Evolutionary conservation across 1,140 invertebrate genomes (phyloP).

Genomic region (Cyrtorhinus lividipennis): DNA sequence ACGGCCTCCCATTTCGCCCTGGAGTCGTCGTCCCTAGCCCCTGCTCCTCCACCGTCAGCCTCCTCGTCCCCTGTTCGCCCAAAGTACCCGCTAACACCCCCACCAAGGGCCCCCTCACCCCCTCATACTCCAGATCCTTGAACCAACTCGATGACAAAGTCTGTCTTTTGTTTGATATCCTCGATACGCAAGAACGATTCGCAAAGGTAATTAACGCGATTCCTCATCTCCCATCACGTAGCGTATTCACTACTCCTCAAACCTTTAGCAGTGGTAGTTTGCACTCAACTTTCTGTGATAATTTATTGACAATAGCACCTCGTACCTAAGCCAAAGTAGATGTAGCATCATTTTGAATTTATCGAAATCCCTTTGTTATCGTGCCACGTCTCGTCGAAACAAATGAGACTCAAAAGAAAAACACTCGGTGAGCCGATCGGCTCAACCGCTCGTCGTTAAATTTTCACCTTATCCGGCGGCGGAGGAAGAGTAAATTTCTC

Average conservation of each 20-base stretch:
- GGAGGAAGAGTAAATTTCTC: no score
- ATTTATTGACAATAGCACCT: background rate
- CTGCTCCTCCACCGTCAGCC: constrained; percentile 31
- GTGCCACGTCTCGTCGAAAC: no score
- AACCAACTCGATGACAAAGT: constrained; percentile 57
- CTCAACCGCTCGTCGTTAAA: no score
- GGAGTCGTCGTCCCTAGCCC: constrained; percentile 22
- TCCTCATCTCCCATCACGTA: background rate
- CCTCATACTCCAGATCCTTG: constrained; percentile 49
- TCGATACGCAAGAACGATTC: constrained; percentile 62
- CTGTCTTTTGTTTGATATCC: constrained; percentile 59
- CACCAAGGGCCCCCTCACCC: constrained; percentile 36
- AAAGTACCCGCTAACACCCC: constrained; percentile 7
- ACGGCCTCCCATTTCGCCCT: constrained; percentile 39
- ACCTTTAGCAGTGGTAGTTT: background rate
- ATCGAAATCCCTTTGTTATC: no score
- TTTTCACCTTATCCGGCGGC: no score
- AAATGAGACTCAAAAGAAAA: no score
- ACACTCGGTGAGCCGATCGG: no score
- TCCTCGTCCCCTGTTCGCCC: constrained; percentile 35
- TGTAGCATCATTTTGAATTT: no score
- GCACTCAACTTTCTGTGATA: background rate
- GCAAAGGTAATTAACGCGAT: constrained; percentile 59
- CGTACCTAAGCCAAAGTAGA: background rate
- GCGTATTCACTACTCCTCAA: background rate